These are phyloP conservation scores for Psittacula cyanocephala DNA, from an alignment of 2,113 vertebrate species.

Conservation along the genomic window DNA sequence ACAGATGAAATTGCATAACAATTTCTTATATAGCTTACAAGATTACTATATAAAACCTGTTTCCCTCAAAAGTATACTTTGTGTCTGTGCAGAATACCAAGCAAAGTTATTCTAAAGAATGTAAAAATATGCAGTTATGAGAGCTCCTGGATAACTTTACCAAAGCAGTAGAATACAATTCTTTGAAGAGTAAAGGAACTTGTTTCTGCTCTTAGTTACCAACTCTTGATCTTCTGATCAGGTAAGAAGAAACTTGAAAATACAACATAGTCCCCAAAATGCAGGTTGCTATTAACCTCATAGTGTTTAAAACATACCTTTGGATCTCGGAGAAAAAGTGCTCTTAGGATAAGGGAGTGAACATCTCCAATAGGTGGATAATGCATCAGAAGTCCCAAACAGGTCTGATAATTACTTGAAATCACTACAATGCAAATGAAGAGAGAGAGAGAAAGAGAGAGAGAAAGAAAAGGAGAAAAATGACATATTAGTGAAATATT, in stretches of 20 bases:
- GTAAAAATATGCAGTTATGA: neutral
- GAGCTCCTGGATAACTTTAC: neutral
- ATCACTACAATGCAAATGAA: conserved; percentile 82
- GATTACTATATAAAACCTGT: neutral
- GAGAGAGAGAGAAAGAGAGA: neutral
- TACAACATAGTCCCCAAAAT: neutral
- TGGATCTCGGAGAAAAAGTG: conserved; percentile 95
- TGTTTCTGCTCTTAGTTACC: neutral
- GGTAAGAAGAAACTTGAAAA: neutral
- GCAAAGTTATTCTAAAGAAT: neutral
- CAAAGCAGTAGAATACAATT: neutral
- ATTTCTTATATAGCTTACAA: neutral
- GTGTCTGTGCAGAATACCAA: neutral
- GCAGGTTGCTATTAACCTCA: neutral
- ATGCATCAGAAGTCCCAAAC: conserved; percentile 97
- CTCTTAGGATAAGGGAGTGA: conserved; percentile 92
- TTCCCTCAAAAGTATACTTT: neutral
- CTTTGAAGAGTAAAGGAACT: neutral
- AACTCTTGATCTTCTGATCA: neutral
- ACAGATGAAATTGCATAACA: neutral
- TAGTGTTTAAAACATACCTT: conserved; percentile 79
- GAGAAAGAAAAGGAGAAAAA: neutral
- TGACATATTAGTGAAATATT: neutral
- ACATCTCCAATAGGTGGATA: conserved; percentile 93
- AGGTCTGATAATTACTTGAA: conserved; percentile 98